Conservation (phyloP, 2,797 vertebrate genomes). For the Pyrocephalus nanus region DNA sequence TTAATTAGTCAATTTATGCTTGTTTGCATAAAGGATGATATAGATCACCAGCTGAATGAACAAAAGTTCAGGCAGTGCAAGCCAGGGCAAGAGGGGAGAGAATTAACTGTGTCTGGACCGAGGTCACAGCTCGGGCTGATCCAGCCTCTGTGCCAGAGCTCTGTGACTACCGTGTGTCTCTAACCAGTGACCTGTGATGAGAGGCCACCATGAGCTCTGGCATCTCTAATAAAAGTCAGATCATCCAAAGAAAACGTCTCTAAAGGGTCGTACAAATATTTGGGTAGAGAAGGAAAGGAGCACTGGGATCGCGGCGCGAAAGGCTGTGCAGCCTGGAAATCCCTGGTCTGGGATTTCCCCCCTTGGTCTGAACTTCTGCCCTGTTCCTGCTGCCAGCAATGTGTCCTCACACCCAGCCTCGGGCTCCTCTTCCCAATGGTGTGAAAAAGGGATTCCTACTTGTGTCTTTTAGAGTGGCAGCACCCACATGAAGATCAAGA, state of each 20-base stretch:
- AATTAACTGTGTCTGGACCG: background rate
- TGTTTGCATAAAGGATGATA: conserved; percentile 67
- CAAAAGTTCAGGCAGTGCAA: conserved; percentile 46
- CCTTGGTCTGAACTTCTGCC: background rate
- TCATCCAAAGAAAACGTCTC: background rate
- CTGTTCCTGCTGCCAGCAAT: background rate
- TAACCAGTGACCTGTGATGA: background rate
- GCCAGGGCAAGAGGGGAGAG: background rate
- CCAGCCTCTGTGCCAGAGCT: accelerated
- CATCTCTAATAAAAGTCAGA: background rate
- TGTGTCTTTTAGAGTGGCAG: background rate
- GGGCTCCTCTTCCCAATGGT: background rate
- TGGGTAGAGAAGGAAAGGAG: background rate
- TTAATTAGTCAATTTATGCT: conserved; percentile 61
- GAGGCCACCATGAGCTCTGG: background rate
- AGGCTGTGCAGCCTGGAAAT: too few species aligned
- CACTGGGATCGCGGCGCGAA: accelerated
- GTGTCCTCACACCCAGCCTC: background rate
- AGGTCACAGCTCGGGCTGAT: background rate
- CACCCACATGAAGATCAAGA: background rate
- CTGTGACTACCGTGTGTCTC: accelerated
- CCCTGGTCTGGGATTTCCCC: background rate
- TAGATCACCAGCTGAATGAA: conserved; percentile 27
- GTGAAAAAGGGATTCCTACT: background rate
- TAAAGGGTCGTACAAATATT: background rate